phyloP scores from a whole-genome alignment of 1,140 invertebrate genomes.

The Camponotus vicinus region DNA sequence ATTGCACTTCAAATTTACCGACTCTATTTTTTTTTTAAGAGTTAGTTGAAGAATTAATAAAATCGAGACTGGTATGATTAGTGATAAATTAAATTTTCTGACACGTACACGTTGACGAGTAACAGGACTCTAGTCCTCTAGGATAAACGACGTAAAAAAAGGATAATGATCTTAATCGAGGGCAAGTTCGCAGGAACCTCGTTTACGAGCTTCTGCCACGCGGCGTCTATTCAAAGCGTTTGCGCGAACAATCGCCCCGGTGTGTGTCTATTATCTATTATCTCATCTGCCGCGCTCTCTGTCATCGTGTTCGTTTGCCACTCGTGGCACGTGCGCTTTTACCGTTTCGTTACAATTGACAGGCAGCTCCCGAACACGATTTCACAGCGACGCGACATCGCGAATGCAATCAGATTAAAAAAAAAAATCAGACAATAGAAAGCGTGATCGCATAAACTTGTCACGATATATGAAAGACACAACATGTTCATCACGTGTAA shows the following conservation, averaged over 20 bases:
- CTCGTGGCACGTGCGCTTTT: constrained; percentile 55
- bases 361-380: constrained; percentile 27
- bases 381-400: constrained; percentile 5
- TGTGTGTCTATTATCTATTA: constrained; percentile 65
- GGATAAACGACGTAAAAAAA: constrained; percentile 30
- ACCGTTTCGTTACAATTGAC: constrained; percentile 47
- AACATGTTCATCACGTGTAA: not conserved
- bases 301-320: constrained; percentile 44
- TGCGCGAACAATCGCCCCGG: constrained; percentile 60
- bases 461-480: not conserved
- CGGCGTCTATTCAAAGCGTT: constrained; percentile 26
- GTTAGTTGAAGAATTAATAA: constrained; percentile 3
- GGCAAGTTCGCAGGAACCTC: constrained; percentile 29
- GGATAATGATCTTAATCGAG: constrained; percentile 66
- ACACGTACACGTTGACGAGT: not conserved
- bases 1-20: not conserved
- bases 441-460: not conserved
- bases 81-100: constrained; percentile 19
- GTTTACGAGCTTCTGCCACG: constrained; percentile 33
- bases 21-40: not conserved
- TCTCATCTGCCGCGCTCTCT: constrained; percentile 26
- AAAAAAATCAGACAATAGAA: constrained; percentile 8
- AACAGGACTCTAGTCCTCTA: constrained; percentile 5
- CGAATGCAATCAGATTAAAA: constrained; percentile 8
- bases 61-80: not conserved